Percentiles rank a stretch among this genome's conserved stretches.
These are phyloP conservation scores for Himalopsyche phryganea DNA, from an alignment of 1,140 invertebrate species.

Conservation along the genomic window DNA sequence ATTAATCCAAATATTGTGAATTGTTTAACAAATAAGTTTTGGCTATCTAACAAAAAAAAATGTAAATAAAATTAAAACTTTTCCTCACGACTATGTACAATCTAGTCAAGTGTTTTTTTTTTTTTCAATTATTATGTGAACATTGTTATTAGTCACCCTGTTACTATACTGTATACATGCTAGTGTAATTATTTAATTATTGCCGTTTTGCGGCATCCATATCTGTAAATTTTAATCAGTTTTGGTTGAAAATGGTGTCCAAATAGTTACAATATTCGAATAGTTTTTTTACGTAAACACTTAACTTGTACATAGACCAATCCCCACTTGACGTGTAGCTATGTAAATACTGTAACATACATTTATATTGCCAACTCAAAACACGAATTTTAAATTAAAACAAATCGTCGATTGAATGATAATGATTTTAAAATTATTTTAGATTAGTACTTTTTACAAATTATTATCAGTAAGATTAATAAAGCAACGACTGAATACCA, in stretches of 20 bases:
- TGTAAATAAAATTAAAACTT: not conserved
- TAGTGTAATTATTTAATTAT: not conserved
- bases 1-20: too few species aligned
- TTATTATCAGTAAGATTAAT: too few species aligned
- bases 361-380: too few species aligned
- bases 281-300: not conserved
- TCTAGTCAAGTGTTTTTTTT: not conserved
- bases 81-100: not conserved
- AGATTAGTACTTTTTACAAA: too few species aligned
- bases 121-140: not conserved
- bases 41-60: too few species aligned
- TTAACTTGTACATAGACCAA: not conserved
- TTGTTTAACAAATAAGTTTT: too few species aligned
- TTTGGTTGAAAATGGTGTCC: slow-evolving; percentile 20
- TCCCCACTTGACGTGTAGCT: not conserved
- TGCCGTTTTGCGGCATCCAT: not conserved
- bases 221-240: slow-evolving; percentile 9
- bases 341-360: too few species aligned
- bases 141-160: slow-evolving; percentile 3
- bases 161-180: not conserved
- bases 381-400: too few species aligned
- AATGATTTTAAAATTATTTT: too few species aligned
- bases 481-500: too few species aligned
- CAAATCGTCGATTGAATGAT: too few species aligned
- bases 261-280: slow-evolving; percentile 10